Conservation (phyloP, 2,797 vertebrate genomes). For the Cyclura pinguis region DNA sequence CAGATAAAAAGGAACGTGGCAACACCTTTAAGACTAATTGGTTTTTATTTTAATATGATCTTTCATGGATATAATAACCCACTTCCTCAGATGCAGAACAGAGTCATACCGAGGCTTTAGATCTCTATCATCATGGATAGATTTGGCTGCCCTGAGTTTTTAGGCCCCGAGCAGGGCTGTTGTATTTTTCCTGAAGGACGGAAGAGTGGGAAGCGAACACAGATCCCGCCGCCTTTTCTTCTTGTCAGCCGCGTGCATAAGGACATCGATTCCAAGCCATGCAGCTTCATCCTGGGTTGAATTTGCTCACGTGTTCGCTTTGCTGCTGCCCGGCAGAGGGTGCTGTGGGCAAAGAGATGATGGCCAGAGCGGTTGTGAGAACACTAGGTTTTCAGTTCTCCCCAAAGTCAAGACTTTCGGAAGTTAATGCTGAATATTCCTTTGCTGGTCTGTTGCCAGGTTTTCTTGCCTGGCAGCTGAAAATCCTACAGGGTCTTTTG, state of each 20-base stretch:
- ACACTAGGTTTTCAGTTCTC: not conserved
- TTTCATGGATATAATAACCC: no score
- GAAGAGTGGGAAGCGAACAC: no score
- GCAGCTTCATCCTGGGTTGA: accelerated
- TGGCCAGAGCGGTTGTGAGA: accelerated
- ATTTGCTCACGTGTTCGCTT: not conserved
- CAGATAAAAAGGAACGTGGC: no score
- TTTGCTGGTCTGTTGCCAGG: not conserved
- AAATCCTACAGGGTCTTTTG: accelerated
- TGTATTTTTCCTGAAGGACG: not conserved
- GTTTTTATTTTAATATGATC: no score
- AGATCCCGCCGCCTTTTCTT: no score
- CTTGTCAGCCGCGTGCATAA: no score
- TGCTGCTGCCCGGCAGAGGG: conserved; percentile 70
- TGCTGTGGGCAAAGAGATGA: conserved; percentile 35
- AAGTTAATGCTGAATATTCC: conserved; percentile 20
- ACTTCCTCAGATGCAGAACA: no score
- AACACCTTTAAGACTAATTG: no score
- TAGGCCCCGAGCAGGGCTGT: no score
- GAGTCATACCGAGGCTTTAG: no score
- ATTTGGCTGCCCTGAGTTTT: no score
- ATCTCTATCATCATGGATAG: no score
- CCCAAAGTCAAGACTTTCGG: not conserved
- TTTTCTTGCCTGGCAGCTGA: not conserved
- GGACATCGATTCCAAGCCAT: not conserved